Base-by-base conservation (phyloP, 2,113 vertebrate genomes). In the Thamnaconus septentrionalis region DNA sequence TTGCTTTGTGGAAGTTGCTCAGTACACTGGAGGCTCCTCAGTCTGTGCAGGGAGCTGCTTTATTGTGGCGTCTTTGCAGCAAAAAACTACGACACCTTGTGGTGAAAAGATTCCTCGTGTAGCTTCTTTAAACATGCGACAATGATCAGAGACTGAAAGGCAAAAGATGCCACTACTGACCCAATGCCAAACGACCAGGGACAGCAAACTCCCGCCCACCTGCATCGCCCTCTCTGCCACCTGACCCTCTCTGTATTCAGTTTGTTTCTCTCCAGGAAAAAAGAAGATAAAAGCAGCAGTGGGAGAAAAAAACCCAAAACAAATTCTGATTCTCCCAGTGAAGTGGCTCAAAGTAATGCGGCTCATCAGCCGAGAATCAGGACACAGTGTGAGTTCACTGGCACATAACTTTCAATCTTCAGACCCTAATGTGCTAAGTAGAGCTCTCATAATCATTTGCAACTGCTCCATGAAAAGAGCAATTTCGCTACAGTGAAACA, bases 401-500 rank as follows among this genome's bases (percentile, higher is more conserved):
- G 42, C 47, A 81, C 56, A 66, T 53, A 52, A 51, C 45, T 59
- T 72, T 61, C 58, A 69, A 59, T 70, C 55, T 75, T 50, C 44
- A 76, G 71, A 73, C 39, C 8, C 45, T 63, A 57, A 70, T 48
- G 56, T 57, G 71, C 66, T 52, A 62, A 65, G 68, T 58, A 53
- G 18, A 81, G 48, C 46, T 66, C 10, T 59, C 52, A 56, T 64
- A 56, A 77, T 70, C 12, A 66, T 75, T 73, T 68, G 71, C 56
- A 63, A 71, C 46, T 9, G 48, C 47, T 67, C 49, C 46, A 59
- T 78, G 45, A 54, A 73, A 65, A 49, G 64, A 12, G 66, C 44
- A 58, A 72, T 58, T 71, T 64, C 61, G 61, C 3, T 56, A 53
- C 58, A 67, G 53, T 69, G 54, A 79, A 78, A 75, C 61, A 75